These are phyloP conservation scores for Omphaloscelis lunosa DNA, from an alignment of 2,888 invertebrate genomes.

Conservation along the genomic window DNA sequence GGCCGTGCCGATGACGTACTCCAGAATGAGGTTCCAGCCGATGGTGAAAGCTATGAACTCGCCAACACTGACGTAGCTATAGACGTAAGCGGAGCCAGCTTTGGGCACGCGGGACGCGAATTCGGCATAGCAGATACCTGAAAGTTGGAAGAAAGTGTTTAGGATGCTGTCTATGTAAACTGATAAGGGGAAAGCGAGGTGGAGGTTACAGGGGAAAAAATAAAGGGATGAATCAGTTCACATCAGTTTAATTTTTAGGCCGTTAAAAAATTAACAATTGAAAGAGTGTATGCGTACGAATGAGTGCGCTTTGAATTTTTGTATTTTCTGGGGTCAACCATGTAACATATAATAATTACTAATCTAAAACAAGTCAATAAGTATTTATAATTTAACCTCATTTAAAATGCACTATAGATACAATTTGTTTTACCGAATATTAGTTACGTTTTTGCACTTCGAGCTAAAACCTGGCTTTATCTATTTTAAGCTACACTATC, in stretches of 20 bases:
- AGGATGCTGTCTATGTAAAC: neutral
- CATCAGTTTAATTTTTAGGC: no score
- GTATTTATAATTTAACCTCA: no score
- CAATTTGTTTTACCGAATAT: neutral
- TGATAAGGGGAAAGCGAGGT: no score
- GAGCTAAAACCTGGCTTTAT: neutral
- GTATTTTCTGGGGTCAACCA: no score
- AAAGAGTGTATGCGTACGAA: no score
- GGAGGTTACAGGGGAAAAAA: no score
- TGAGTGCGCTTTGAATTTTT: no score
- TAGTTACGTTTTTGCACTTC: neutral
- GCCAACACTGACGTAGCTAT: slow-evolving; percentile 97
- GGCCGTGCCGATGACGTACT: slow-evolving; percentile 96
- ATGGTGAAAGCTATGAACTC: slow-evolving; percentile 97
- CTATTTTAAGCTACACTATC: neutral
- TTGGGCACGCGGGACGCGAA: slow-evolving; percentile 96
- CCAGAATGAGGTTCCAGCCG: slow-evolving; percentile 98
- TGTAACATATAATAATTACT: no score
- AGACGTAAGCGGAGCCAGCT: slow-evolving; percentile 97
- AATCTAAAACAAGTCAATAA: no score
- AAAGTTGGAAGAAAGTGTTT: slow-evolving; percentile 52
- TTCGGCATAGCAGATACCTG: slow-evolving; percentile 97
- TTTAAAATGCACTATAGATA: no score
- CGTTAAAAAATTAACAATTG: no score
- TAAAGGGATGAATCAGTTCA: no score